A percentile compares a stretch with the other conserved stretches of the same genome.
Conservation (phyloP, 64 coral and sea anemone genomes). For the Anthopleura sola region DNA sequence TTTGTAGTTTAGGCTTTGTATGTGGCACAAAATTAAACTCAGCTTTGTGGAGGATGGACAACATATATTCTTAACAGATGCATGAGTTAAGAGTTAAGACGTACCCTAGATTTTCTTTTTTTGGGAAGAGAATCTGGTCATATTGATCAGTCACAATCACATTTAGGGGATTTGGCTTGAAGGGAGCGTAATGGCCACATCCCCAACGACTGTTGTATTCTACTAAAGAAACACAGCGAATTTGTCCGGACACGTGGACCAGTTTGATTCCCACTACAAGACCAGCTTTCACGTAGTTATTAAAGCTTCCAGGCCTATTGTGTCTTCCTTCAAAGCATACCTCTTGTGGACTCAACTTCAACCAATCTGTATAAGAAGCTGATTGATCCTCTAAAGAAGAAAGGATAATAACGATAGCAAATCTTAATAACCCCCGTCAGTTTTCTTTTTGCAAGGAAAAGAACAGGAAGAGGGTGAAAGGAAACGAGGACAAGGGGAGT, state of each 20-base stretch:
- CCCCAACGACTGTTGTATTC: constrained; percentile 69
- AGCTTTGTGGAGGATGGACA: too few relatives aligned
- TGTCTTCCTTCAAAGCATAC: constrained; percentile 60
- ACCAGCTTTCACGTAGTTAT: constrained; percentile 14
- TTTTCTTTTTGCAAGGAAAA: too few relatives aligned
- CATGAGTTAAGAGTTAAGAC: too few relatives aligned
- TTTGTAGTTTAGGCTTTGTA: too few relatives aligned
- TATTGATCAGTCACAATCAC: constrained; percentile 55
- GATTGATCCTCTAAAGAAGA: too few relatives aligned
- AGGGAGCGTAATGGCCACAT: constrained; percentile 9
- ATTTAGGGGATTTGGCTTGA: constrained; percentile 36
- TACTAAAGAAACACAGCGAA: constrained; percentile 35
- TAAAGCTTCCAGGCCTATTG: constrained; percentile 32
- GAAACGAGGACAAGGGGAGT: too few relatives aligned
- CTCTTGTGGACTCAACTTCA: constrained; percentile 32
- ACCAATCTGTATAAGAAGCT: constrained; percentile 10
- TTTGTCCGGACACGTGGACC: constrained; percentile 38
- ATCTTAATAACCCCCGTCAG: too few relatives aligned
- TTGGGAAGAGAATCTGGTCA: constrained; percentile 63
- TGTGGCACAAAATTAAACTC: too few relatives aligned
- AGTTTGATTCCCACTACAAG: constrained; percentile 79
- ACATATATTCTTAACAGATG: too few relatives aligned
- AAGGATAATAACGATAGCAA: too few relatives aligned
- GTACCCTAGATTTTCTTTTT: neutral
- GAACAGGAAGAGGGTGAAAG: too few relatives aligned